Evolutionary conservation across 2,888 invertebrate species (phyloP), one percentile per base, ranked within the genome.

Genomic region (Isotomurus palustris): DNA sequence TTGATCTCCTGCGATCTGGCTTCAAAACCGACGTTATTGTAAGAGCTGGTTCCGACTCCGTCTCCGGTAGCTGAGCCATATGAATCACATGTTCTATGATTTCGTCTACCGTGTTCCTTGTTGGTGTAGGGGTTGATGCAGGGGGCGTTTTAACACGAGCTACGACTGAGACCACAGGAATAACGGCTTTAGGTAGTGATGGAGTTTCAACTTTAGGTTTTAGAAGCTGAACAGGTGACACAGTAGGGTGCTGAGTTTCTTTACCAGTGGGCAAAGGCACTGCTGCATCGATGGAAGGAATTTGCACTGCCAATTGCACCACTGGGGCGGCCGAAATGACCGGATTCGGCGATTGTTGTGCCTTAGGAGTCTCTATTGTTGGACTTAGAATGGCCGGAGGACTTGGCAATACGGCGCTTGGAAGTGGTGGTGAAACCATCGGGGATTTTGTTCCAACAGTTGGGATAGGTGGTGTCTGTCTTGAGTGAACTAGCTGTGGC

Each of bases 21-120:
- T 22, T 47, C 8, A 47, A n/a, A 28, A 32, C 14, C 53, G 41
- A 49, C 53, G 32, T 21, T 19, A 19, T 14, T 50, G 29, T 28
- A 21, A 28, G 14, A 17, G 48, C 52, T 3, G 56, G 59, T 45
- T 56, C 56, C 3, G 48, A 12, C 12, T 47, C 35, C 29, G 53
- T 47, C 14, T 47, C 27, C 14, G 54, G 35, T 21, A 51, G 21
- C n/a, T 55, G 52, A 3, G 48, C 19, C 27, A 53, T 44, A 21
- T 88, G 84, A 1, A 91, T 84, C 0, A 91, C 91, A 72, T 93
- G 91, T 68, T 94, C 93, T 65, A 92, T 91, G 14, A 88, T 83
- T 71, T 91, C 91, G 73, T 94, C 93, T 10, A 90, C 83, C 1
- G 88, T 86, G 60, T 81, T 87, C 58, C 87, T 22, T 6, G 44